These are phyloP conservation scores for Odontamblyopus rebecca DNA, from an alignment of 2,797 vertebrate species.

Conservation along the genomic window DNA sequence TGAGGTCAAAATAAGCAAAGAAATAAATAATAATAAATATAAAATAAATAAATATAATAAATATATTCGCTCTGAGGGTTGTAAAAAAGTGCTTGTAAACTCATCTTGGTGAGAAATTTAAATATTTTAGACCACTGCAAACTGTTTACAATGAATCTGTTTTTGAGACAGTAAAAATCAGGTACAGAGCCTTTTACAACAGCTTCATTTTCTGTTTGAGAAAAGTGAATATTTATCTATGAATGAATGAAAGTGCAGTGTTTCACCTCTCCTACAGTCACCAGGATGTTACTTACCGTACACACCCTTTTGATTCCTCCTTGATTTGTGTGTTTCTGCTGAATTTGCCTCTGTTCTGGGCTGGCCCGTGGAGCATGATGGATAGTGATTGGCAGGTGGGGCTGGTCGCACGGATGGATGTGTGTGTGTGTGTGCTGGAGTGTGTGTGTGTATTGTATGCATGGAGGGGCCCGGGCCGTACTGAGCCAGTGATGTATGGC, in stretches of 20 bases:
- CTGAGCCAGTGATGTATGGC: conserved; percentile 68
- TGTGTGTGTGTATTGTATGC: background rate
- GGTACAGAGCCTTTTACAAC: no score
- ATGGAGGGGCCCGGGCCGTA: conserved; percentile 20
- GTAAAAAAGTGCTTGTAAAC: no score
- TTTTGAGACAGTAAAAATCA: no score
- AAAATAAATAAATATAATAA: no score
- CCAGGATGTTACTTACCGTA: background rate
- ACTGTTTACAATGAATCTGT: no score
- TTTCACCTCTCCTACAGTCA: background rate
- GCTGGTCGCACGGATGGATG: background rate
- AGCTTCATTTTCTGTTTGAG: background rate
- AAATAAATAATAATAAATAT: no score
- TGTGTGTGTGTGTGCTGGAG: background rate
- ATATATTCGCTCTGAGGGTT: no score
- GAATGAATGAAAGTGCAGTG: background rate
- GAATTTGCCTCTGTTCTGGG: background rate
- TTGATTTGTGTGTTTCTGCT: background rate
- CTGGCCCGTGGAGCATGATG: background rate
- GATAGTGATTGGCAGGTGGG: background rate
- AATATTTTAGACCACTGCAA: no score
- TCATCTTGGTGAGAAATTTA: no score
- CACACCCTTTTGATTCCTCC: background rate
- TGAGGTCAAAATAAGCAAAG: no score
- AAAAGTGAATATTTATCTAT: background rate